Base-by-base conservation (phyloP, 2,797 vertebrate genomes). In the Mormyrus proboscirostris region DNA sequence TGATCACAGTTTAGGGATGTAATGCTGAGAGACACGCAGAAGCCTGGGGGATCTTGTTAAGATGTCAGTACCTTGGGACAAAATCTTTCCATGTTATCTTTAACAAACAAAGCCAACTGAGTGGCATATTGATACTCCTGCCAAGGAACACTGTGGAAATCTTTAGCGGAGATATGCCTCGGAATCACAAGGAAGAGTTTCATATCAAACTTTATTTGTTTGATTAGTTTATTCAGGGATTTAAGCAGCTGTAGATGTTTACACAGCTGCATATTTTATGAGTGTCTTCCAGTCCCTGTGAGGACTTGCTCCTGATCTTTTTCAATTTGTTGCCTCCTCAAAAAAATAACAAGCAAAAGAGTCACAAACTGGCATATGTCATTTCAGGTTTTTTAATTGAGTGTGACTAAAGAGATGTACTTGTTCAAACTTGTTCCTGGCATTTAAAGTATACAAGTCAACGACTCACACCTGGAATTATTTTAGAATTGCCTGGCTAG, bases 381-480 rank as follows among this genome's bases (percentile, higher is more conserved):
- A 69, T 53, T 50, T 88, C 16, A 51, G n/a, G 44, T 88, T 76
- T n/a, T 47, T 88, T 44, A 41, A 49, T 73, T 25, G 62, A 47
- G 53, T 59, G 38, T 69, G 59, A 69, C 59, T 49, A 47, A 88
- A 49, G 12, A 51, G 16, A 57, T 62, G 53, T 0, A 29, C 59
- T 49, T 47, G 57, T 50, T 59, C 55, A 38, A 33, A 50, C 57
- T 65, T 57, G 50, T 57, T 86, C 14, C 14, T 89, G 55, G 73
- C 14, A 83, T 49, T 25, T 41, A 4, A 55, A 89, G 38, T 89
- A 47, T 84, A 59, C 5, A 84, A 44, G 79, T 47, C 57, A 85
- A 25, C 82, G 50, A 16, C 25, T 65, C 44, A 85, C 88, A 86
- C 88, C 88, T 89, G 88, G 88, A 89, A 69, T 89, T 83, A 89